These are phyloP conservation scores for Mus caroli DNA, from an alignment of 2,797 vertebrate species.

Conservation along the genomic window DNA sequence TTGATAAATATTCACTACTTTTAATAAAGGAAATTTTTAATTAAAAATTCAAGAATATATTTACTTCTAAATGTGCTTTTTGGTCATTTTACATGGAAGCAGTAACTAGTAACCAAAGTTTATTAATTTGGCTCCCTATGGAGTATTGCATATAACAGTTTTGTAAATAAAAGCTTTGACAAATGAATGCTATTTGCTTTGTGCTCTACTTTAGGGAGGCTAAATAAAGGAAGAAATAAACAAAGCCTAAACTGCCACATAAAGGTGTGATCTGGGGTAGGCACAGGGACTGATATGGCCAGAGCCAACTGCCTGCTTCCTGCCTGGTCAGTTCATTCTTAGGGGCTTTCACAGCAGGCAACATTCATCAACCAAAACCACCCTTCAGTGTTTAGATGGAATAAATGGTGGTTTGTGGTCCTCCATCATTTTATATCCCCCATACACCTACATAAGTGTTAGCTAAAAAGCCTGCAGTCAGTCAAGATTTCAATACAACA, in stretches of 20 bases:
- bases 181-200: slow-evolving; percentile 42
- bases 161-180: slow-evolving; percentile 30
- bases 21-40: neutral
- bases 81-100: slow-evolving; percentile 51
- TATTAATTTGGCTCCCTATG: slow-evolving; percentile 21
- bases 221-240: slow-evolving; percentile 49
- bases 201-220: neutral
- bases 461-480: neutral
- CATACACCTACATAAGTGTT: neutral
- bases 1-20: neutral
- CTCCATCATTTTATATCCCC: too few relatives aligned
- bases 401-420: neutral
- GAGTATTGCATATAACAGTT: slow-evolving; percentile 12
- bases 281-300: neutral
- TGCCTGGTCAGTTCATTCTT: neutral
- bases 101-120: neutral
- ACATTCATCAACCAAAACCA: neutral
- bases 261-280: neutral
- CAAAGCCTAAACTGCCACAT: neutral
- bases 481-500: neutral
- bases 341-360: neutral
- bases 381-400: neutral
- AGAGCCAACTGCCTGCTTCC: neutral
- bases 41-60: slow-evolving; percentile 14
- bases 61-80: slow-evolving; percentile 33